Percentiles rank a stretch among this genome's conserved stretches.
Conservation (phyloP, 1,140 invertebrate genomes). For the Mycetomoellerius zeteki region DNA sequence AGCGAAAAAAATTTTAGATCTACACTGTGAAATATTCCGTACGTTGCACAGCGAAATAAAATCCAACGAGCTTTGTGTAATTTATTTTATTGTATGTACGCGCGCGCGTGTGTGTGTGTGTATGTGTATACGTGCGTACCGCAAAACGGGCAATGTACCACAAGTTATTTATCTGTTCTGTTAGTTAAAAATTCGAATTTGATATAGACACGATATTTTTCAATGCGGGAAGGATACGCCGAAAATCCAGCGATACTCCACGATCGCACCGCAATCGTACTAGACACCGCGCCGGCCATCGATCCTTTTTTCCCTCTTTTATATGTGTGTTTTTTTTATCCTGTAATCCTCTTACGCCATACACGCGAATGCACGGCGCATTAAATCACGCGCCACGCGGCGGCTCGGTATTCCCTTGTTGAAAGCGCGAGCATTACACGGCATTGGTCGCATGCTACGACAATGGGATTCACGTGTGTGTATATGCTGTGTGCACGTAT, state of each 20-base stretch:
- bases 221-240: conserved; percentile 43
- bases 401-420: conserved; percentile 69
- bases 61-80: conserved; percentile 53
- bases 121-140: not conserved
- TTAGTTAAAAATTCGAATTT: conserved; percentile 47
- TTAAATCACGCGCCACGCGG: conserved; percentile 70
- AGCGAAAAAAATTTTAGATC: conserved; percentile 40
- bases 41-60: conserved; percentile 29
- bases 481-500: not conserved
- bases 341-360: conserved; percentile 69
- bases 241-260: conserved; percentile 50
- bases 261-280: conserved; percentile 45
- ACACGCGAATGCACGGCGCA: conserved; percentile 49
- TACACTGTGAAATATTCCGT: conserved; percentile 55
- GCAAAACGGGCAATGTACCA: not conserved
- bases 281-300: conserved; percentile 16
- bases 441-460: conserved; percentile 58
- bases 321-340: conserved; percentile 27
- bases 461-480: conserved; percentile 7
- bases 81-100: conserved; percentile 34
- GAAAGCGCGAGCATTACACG: conserved; percentile 65
- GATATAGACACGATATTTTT: conserved; percentile 50
- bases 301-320: conserved; percentile 4
- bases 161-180: conserved; percentile 54
- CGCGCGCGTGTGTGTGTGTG: not conserved